Evolutionary conservation across 2,113 vertebrate genomes (phyloP).

Genomic region (Sturnira hondurensis): DNA sequence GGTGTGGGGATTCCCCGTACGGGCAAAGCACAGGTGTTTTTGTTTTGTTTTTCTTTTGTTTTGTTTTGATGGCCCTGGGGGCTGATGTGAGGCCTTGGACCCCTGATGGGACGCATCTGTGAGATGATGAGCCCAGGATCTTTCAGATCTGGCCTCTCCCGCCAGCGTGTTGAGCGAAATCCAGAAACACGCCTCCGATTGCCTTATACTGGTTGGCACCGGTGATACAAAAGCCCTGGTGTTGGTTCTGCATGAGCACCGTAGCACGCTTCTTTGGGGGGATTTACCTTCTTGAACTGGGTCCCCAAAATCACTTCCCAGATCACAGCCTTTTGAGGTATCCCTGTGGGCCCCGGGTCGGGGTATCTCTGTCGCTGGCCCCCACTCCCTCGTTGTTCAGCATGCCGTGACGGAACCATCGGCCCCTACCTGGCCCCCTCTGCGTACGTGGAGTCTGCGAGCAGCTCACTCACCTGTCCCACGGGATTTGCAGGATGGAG

Average conservation of each 20-base stretch:
- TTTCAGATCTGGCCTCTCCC: accelerated
- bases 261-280: too few relatives aligned
- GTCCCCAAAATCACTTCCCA: neutral
- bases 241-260: neutral
- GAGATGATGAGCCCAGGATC: accelerated
- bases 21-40: neutral
- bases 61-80: neutral
- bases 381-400: neutral
- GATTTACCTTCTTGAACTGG: neutral
- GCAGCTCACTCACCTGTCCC: too few relatives aligned
- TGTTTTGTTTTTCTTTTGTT: too few relatives aligned
- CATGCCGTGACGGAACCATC: neutral
- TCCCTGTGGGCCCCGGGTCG: accelerated
- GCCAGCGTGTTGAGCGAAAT: neutral
- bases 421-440: neutral
- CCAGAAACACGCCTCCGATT: neutral
- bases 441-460: accelerated
- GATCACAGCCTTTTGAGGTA: neutral
- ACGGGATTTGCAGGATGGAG: neutral
- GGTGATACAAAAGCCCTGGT: accelerated
- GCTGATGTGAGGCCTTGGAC: neutral
- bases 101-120: neutral
- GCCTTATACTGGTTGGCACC: neutral
- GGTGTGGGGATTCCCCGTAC: neutral
- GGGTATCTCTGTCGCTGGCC: too few relatives aligned